phyloP scores from a whole-genome alignment of 2,888 invertebrate species.

The Phalera bucephala region DNA sequence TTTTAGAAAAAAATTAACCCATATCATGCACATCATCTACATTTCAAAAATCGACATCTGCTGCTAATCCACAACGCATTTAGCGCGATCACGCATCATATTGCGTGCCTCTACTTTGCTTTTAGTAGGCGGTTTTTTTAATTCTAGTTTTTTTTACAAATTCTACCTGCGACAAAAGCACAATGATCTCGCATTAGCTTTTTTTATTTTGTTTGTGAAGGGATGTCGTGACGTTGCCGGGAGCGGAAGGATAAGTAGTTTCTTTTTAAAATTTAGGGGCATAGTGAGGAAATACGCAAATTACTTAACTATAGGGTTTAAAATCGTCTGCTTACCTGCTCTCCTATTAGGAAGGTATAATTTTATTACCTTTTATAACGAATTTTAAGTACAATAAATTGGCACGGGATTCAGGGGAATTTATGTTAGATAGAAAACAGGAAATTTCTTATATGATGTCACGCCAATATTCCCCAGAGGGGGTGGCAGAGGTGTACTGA shows the following conservation, averaged over 20 bases:
- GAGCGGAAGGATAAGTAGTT: slow-evolving; percentile 78
- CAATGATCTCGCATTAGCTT: slow-evolving; percentile 53
- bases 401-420: not conserved
- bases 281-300: slow-evolving; percentile 69
- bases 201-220: slow-evolving; percentile 63
- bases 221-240: slow-evolving; percentile 75
- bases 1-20: slow-evolving; percentile 45
- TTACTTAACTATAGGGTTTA: slow-evolving; percentile 47
- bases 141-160: slow-evolving; percentile 22
- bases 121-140: slow-evolving; percentile 58
- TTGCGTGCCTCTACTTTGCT: slow-evolving; percentile 62
- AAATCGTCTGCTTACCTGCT: slow-evolving; percentile 34
- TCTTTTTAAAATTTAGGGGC: slow-evolving; percentile 63
- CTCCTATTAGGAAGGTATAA: slow-evolving; percentile 22
- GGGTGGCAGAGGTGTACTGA: too few relatives aligned
- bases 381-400: not conserved
- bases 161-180: slow-evolving; percentile 73
- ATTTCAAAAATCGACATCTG: slow-evolving; percentile 68
- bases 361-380: slow-evolving; percentile 17
- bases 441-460: too few relatives aligned
- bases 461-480: too few relatives aligned
- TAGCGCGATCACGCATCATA: slow-evolving; percentile 66
- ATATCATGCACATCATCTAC: slow-evolving; percentile 58
- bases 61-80: slow-evolving; percentile 62
- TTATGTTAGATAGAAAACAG: too few relatives aligned